A percentile compares a stretch with the other conserved stretches of the same genome.
phyloP scores from a whole-genome alignment of 1,140 invertebrate species.

The Drosophila virilis region DNA sequence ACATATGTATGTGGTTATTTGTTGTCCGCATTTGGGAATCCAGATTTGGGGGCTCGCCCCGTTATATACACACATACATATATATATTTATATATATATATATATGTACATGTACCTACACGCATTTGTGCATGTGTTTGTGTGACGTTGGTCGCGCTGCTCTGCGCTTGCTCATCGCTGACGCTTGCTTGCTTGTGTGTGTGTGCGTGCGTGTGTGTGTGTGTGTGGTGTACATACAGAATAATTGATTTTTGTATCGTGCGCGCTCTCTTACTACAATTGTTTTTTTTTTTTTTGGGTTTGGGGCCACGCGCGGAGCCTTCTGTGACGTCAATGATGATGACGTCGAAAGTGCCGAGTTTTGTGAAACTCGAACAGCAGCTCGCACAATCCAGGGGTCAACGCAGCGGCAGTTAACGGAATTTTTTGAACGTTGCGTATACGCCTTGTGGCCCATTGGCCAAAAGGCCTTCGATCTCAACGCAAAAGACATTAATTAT shows the following conservation, averaged over 20 bases:
- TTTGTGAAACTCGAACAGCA: slow-evolving; percentile 43
- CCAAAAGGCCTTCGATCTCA: slow-evolving; percentile 50
- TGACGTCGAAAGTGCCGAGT: slow-evolving; percentile 57
- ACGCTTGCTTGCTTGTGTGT: not conserved
- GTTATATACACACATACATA: slow-evolving; percentile 46
- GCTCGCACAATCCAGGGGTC: slow-evolving; percentile 40
- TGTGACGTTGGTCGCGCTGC: slow-evolving; percentile 29
- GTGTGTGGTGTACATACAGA: slow-evolving; percentile 55
- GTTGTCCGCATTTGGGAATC: slow-evolving; percentile 55
- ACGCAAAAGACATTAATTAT: slow-evolving; percentile 70
- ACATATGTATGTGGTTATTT: too few relatives aligned
- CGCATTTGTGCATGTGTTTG: slow-evolving; percentile 1
- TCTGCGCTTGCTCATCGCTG: slow-evolving; percentile 62
- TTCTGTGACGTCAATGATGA: slow-evolving; percentile 74
- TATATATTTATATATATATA: slow-evolving; percentile 8
- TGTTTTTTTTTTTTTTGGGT: slow-evolving; percentile 12
- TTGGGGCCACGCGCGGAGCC: slow-evolving; percentile 34
- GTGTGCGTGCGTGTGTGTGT: slow-evolving; percentile 5
- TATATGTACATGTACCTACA: not conserved
- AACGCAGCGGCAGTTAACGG: slow-evolving; percentile 47
- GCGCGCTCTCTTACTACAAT: slow-evolving; percentile 25
- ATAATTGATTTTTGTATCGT: slow-evolving; percentile 66
- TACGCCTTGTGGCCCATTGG: slow-evolving; percentile 7
- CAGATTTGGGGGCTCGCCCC: slow-evolving; percentile 81
- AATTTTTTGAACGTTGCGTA: slow-evolving; percentile 51